phyloP scores from a whole-genome alignment of 2,797 vertebrate species.

The Sphenopsis melanotis region DNA sequence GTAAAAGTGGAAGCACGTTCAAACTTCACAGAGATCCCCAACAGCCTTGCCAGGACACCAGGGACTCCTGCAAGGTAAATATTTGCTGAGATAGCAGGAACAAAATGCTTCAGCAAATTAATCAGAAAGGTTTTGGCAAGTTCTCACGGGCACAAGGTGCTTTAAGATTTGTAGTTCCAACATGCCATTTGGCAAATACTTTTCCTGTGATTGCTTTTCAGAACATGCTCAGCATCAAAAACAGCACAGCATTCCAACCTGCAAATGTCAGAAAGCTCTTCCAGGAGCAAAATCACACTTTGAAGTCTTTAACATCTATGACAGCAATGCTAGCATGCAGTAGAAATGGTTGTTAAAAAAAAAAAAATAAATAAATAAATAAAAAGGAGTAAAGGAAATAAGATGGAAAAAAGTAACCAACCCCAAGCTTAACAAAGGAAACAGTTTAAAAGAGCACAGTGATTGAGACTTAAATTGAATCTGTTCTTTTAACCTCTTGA shows the following conservation, averaged over 20 bases:
- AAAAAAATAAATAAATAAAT: rapidly evolving
- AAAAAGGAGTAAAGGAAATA: neutral
- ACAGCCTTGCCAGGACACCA: neutral
- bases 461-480: neutral
- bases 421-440: neutral
- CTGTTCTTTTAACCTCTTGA: neutral
- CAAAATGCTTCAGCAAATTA: neutral
- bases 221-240: neutral
- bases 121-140: slow-evolving; percentile 7
- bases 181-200: neutral
- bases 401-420: neutral
- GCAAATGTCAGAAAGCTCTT: neutral
- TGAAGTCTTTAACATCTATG: neutral
- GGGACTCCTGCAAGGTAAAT: neutral
- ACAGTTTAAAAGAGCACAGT: neutral
- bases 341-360: neutral
- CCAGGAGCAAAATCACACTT: neutral
- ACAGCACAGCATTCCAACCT: neutral
- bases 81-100: neutral
- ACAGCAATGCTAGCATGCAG: neutral
- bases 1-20: neutral
- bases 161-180: neutral
- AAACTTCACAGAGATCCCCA: neutral
- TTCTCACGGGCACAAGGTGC: neutral
- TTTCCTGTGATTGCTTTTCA: neutral